Conservation (phyloP, 2,888 invertebrate species). For the Thymelicus lineola region DNA sequence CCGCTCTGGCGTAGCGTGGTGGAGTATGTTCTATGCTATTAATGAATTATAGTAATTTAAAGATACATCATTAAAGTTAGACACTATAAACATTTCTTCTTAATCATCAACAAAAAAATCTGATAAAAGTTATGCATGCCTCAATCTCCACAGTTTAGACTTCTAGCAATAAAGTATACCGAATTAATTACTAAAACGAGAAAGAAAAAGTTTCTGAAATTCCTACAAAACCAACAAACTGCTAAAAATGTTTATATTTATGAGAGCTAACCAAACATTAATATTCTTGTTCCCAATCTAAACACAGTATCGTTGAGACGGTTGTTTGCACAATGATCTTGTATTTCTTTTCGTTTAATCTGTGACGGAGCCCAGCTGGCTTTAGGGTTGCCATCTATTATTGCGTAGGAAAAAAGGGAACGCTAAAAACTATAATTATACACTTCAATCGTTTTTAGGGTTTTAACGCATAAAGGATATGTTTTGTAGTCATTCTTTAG, state of each 20-base stretch:
- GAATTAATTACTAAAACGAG: constrained; percentile 15
- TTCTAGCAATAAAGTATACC: neutral
- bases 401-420: constrained; percentile 30
- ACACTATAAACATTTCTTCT: no score
- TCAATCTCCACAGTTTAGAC: neutral
- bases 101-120: no score
- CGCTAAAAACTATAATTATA: constrained; percentile 37
- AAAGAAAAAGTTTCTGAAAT: constrained; percentile 45
- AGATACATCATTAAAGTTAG: no score
- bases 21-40: no score
- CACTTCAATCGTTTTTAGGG: constrained; percentile 31
- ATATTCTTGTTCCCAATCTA: constrained; percentile 55
- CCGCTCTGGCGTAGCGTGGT: no score
- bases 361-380: constrained; percentile 69
- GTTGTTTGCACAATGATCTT: constrained; percentile 70
- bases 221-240: constrained; percentile 52
- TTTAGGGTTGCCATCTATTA: constrained; percentile 37
- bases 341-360: constrained; percentile 57
- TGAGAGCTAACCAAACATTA: constrained; percentile 61
- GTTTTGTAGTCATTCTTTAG: constrained; percentile 7
- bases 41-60: no score
- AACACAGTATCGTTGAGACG: constrained; percentile 58
- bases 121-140: no score
- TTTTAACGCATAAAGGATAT: constrained; percentile 24
- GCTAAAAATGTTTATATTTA: constrained; percentile 57